Evolutionary conservation across 2,113 vertebrate species (phyloP).

Genomic region (Antigone vipio): DNA sequence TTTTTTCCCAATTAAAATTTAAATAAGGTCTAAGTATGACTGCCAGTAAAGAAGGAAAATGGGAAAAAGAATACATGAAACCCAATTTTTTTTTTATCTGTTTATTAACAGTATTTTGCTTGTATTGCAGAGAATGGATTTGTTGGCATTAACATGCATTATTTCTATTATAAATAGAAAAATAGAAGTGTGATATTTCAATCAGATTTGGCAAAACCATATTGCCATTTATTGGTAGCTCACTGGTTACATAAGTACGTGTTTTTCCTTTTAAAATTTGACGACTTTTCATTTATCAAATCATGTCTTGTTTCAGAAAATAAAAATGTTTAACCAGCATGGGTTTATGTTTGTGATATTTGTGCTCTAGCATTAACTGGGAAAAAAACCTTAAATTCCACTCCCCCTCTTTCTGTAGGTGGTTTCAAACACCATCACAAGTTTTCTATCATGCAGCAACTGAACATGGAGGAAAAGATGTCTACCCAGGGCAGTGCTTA

Average conservation of each 20-base stretch:
- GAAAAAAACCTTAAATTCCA: background rate
- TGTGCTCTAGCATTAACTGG: background rate
- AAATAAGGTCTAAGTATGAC: background rate
- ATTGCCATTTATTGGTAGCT: background rate
- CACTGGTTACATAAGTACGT: background rate
- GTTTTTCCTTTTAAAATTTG: background rate
- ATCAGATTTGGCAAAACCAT: background rate
- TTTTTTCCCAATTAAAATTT: background rate
- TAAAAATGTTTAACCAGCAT: background rate
- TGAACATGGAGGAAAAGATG: conserved; percentile 91
- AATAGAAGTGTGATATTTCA: background rate
- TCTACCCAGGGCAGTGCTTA: conserved; percentile 91
- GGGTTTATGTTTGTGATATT: background rate
- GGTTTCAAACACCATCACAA: conserved; percentile 98
- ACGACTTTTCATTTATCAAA: background rate
- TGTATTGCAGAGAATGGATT: background rate
- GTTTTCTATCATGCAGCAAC: conserved; percentile 98
- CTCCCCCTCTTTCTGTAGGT: conserved; percentile 73
- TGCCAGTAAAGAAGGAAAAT: background rate
- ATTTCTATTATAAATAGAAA: background rate
- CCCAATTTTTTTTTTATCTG: background rate
- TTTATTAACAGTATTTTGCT: background rate
- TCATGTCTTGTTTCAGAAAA: background rate
- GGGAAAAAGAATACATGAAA: background rate
- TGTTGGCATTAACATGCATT: background rate